Evolutionary conservation across 37 sponge, comb jelly and placozoan species (phyloP).

Genomic region (Spongilla lacustris): DNA sequence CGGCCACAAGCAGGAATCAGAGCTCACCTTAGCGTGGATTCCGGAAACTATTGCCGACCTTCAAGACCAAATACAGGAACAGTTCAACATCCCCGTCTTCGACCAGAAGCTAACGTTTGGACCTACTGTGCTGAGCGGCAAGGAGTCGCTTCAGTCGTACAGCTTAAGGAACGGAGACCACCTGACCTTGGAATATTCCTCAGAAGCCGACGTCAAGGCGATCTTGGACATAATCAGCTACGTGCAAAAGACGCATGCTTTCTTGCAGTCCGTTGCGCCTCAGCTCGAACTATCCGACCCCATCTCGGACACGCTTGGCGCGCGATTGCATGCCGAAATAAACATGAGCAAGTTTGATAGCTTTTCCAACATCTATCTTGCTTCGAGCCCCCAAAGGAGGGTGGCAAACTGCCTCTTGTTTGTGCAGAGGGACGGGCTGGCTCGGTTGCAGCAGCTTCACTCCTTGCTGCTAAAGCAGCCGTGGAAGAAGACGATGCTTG

Average conservation of each 20-base stretch:
- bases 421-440: slow-evolving; percentile 5
- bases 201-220: slow-evolving; percentile 12
- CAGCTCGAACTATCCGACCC: not conserved
- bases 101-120: slow-evolving; percentile 15
- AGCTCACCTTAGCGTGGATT: not conserved
- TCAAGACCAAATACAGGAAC: slow-evolving; percentile 9
- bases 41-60: slow-evolving; percentile 23
- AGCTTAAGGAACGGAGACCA: slow-evolving; percentile 18
- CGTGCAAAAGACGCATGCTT: not conserved
- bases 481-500: slow-evolving; percentile 8
- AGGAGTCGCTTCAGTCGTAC: not conserved
- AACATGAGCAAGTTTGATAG: not conserved
- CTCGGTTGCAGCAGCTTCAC: slow-evolving; percentile 23
- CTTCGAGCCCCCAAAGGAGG: not conserved
- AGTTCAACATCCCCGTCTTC: slow-evolving; percentile 28
- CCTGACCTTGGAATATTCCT: slow-evolving; percentile 12
- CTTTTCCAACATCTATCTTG: not conserved
- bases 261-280: not conserved
- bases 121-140: not conserved
- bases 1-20: not conserved
- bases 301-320: not conserved
- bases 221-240: slow-evolving; percentile 4
- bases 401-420: slow-evolving; percentile 39
- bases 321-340: not conserved
- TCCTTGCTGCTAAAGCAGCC: slow-evolving; percentile 10